Conservation (phyloP, 2,113 vertebrate genomes). For the Phrynosoma platyrhinos region DNA sequence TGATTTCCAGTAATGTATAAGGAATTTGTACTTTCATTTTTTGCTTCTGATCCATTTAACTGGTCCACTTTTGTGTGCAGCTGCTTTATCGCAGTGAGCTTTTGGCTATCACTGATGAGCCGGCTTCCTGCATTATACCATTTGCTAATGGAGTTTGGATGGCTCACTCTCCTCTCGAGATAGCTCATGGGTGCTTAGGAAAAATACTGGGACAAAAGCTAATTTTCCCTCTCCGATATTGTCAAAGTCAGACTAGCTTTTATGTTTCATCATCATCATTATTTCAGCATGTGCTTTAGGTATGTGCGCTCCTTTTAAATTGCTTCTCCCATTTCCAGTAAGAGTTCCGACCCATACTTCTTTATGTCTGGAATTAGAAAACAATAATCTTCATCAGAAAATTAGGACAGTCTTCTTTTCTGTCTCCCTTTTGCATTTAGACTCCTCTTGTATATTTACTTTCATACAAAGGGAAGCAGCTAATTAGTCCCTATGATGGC, state of each 20-base stretch:
- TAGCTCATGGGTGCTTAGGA: not conserved
- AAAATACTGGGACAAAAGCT: constrained; percentile 14
- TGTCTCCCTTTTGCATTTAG: not conserved
- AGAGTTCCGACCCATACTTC: not conserved
- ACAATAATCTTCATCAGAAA: constrained; percentile 3
- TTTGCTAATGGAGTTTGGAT: constrained; percentile 34
- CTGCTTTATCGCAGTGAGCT: not conserved
- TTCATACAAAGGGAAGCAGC: not conserved
- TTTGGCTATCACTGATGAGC: constrained; percentile 20
- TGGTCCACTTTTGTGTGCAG: constrained; percentile 13
- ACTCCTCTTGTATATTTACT: constrained; percentile 16
- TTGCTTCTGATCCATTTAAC: constrained; percentile 5
- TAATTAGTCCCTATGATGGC: not conserved
- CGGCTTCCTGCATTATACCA: constrained; percentile 4
- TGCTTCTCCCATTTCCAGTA: not conserved
- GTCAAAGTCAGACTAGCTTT: constrained; percentile 39
- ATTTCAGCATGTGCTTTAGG: not conserved
- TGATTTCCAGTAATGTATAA: not conserved
- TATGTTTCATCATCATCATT: constrained; percentile 14
- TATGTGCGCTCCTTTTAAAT: not conserved
- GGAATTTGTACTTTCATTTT: not conserved
- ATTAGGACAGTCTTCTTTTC: not conserved
- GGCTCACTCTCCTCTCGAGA: constrained; percentile 14
- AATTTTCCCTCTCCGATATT: constrained; percentile 14
- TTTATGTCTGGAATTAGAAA: constrained; percentile 43